These are phyloP conservation scores for Rhagoletis zephyria DNA, from an alignment of 1,140 invertebrate genomes.

Conservation along the genomic window DNA sequence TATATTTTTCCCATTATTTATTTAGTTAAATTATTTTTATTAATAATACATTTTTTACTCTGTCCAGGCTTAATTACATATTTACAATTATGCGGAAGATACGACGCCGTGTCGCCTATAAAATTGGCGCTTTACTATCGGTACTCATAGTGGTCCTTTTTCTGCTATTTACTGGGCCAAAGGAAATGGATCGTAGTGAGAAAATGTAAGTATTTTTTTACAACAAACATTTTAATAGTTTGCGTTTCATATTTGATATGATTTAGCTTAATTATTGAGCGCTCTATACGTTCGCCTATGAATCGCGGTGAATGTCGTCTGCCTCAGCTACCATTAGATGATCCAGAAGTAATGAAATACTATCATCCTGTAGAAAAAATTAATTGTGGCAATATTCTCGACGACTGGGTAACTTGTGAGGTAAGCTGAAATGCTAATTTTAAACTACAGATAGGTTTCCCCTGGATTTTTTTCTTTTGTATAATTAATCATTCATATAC, in stretches of 20 bases:
- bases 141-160: not conserved
- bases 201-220: conserved; percentile 8
- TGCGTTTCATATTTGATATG: not conserved
- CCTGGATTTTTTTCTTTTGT: no score
- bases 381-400: conserved; percentile 75
- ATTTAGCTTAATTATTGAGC: conserved; percentile 71
- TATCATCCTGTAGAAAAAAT: conserved; percentile 77
- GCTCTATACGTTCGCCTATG: conserved; percentile 69
- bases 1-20: no score
- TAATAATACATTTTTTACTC: not conserved
- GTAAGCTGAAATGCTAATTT: conserved; percentile 60
- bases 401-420: conserved; percentile 77
- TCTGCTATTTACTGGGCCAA: not conserved
- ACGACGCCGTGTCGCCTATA: conserved; percentile 21
- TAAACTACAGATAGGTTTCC: no score
- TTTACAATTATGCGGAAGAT: not conserved
- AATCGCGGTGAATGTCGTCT: conserved; percentile 77
- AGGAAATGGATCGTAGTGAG: conserved; percentile 27
- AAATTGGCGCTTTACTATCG: not conserved
- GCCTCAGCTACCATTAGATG: conserved; percentile 79
- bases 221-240: not conserved
- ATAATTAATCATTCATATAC: no score
- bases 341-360: conserved; percentile 81
- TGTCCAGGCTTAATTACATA: not conserved
- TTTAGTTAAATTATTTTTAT: no score